Percentiles rank a stretch among this genome's conserved stretches.
phyloP scores from a whole-genome alignment of 2,113 vertebrate genomes.

The Oxygymnocypris stewartii region DNA sequence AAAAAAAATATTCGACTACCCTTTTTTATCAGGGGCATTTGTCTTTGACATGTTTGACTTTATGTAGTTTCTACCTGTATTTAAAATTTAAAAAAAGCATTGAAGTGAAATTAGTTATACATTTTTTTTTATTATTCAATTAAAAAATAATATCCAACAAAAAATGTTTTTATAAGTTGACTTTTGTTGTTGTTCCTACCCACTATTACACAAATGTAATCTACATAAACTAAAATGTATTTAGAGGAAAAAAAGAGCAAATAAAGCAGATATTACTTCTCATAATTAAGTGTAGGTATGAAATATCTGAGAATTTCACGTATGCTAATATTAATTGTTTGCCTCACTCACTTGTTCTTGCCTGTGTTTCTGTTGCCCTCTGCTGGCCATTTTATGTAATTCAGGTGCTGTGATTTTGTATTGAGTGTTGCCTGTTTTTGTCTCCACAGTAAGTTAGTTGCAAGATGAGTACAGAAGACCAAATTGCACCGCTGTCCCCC shows the following conservation, averaged over 20 bases:
- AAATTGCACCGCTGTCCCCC: neutral
- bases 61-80: neutral
- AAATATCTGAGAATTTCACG: neutral
- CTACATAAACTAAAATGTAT: neutral
- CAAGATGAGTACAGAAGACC: constrained; percentile 47
- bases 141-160: too few relatives aligned
- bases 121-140: too few relatives aligned
- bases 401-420: neutral
- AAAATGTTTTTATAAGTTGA: neutral
- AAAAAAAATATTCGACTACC: neutral
- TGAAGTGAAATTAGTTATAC: too few relatives aligned
- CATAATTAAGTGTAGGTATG: neutral
- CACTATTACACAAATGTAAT: neutral
- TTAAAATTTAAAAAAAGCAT: too few relatives aligned
- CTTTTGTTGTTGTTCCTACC: neutral
- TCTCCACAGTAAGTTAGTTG: neutral
- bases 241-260: neutral
- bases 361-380: neutral
- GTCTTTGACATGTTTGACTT: neutral
- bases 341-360: neutral
- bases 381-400: neutral
- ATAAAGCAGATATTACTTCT: neutral
- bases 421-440: constrained; percentile 7
- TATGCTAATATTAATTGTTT: neutral
- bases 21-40: neutral